A percentile compares a stretch with the other conserved stretches of the same genome.
phyloP scores from a whole-genome alignment of 2,113 vertebrate species.

The Myiagra hebetior region DNA sequence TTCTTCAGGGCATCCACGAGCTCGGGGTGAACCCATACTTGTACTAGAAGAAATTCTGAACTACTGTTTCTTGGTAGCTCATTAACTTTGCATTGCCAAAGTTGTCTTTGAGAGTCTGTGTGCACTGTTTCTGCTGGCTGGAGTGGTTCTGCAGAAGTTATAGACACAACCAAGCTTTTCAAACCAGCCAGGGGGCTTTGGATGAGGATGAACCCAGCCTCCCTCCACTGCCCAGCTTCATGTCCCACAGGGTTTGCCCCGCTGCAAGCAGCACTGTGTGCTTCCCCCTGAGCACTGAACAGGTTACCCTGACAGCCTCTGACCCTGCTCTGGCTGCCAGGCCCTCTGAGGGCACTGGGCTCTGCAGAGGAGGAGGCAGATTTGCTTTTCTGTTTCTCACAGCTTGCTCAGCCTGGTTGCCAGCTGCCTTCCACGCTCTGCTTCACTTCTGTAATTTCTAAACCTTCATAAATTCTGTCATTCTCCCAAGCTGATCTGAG shows the following conservation, averaged over 20 bases:
- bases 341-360: rapidly evolving
- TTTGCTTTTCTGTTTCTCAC: not conserved
- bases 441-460: not conserved
- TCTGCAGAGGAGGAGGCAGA: not conserved
- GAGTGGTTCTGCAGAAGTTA: not conserved
- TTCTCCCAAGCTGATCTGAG: not conserved
- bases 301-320: rapidly evolving
- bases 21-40: not conserved
- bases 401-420: not conserved
- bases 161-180: rapidly evolving
- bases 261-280: not conserved
- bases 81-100: not conserved
- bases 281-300: not conserved
- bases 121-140: not conserved
- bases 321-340: not conserved
- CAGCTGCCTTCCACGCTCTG: not conserved
- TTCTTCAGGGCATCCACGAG: not conserved
- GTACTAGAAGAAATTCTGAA: not conserved
- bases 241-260: not conserved
- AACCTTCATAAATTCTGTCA: not conserved
- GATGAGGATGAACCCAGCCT: not conserved
- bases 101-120: rapidly evolving
- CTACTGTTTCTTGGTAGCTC: rapidly evolving
- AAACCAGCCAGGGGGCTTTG: not conserved
- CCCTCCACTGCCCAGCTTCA: not conserved